These are phyloP conservation scores for Pygoscelis adeliae DNA, from an alignment of 2,113 vertebrate genomes.

Conservation along the genomic window DNA sequence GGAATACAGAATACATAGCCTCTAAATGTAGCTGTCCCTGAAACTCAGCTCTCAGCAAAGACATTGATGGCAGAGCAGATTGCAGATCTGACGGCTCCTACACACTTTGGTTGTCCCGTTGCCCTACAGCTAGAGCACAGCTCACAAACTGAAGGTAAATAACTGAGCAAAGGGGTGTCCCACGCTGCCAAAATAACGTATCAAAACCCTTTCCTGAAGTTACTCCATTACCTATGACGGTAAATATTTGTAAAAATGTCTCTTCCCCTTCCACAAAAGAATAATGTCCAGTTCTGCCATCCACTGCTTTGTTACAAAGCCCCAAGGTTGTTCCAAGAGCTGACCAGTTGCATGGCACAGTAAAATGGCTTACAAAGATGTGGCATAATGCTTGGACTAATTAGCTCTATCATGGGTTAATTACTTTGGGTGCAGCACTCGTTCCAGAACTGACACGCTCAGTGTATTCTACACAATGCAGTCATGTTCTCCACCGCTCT, in stretches of 20 bases:
- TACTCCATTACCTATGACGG: not conserved
- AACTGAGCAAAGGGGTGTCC: not conserved
- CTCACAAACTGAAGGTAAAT: not conserved
- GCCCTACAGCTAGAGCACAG: not conserved
- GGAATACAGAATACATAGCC: not conserved
- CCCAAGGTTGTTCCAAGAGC: not conserved
- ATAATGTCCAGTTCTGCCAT: not conserved
- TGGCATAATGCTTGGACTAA: not conserved
- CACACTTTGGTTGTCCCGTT: not conserved
- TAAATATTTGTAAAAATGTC: not conserved
- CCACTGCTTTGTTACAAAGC: not conserved
- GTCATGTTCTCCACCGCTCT: not conserved
- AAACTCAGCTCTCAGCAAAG: not conserved
- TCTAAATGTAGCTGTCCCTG: not conserved
- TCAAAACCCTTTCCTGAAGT: not conserved
- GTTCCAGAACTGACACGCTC: not conserved
- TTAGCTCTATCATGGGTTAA: not conserved
- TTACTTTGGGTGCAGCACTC: not conserved
- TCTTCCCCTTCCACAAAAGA: not conserved
- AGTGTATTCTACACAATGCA: not conserved
- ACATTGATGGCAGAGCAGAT: not conserved
- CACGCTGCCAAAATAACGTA: accelerated
- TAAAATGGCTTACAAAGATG: not conserved
- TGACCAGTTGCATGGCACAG: not conserved
- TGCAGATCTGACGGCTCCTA: not conserved